These are phyloP conservation scores for Dyspetes luteomarginatus DNA, from an alignment of 2,888 invertebrate species.

Conservation along the genomic window DNA sequence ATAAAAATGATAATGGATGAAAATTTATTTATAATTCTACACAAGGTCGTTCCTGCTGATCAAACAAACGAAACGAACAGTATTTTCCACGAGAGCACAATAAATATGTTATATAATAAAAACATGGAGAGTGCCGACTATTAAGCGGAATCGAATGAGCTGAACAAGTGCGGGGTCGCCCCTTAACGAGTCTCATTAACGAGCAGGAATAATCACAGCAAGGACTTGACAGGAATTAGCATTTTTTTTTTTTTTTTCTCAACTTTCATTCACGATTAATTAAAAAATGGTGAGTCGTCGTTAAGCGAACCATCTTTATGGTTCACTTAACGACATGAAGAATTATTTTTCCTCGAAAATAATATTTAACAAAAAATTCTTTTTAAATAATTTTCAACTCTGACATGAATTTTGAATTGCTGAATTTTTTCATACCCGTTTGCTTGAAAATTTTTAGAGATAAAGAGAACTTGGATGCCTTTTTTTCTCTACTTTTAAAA, in stretches of 20 bases:
- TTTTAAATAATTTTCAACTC: neutral
- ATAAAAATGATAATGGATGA: too few species aligned
- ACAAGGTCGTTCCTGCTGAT: slow-evolving; percentile 39
- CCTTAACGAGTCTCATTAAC: neutral
- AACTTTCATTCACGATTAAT: neutral
- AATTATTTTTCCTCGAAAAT: neutral
- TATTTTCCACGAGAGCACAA: slow-evolving; percentile 20
- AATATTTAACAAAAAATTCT: neutral
- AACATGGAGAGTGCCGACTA: slow-evolving; percentile 3
- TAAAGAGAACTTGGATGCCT: too few species aligned
- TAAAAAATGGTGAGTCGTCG: neutral
- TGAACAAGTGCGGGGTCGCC: neutral
- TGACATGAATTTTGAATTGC: slow-evolving; percentile 40
- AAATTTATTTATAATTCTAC: slow-evolving; percentile 33
- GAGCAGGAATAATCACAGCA: neutral
- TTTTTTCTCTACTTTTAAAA: too few species aligned
- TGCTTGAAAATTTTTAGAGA: too few species aligned
- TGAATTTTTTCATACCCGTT: too few species aligned
- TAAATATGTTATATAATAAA: slow-evolving; percentile 42
- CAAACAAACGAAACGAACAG: slow-evolving; percentile 21
- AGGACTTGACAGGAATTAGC: neutral
- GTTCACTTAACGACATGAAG: neutral
- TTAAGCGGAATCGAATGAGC: neutral
- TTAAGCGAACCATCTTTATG: too few species aligned
- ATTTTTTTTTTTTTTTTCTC: neutral